These are phyloP conservation scores for Dysdera silvatica DNA, from an alignment of 1,140 invertebrate species.

Conservation along the genomic window DNA sequence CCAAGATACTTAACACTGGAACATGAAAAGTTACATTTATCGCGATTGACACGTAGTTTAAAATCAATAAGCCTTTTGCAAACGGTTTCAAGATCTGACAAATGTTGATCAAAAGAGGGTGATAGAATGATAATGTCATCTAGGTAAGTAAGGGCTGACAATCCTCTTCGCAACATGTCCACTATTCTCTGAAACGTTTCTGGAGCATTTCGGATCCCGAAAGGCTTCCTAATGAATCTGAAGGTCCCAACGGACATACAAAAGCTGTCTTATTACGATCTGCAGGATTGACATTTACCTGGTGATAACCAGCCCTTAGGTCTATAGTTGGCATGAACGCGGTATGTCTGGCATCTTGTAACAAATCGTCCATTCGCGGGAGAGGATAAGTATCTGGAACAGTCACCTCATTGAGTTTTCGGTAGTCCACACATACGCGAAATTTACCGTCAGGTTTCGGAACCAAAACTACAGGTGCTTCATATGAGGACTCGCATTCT, in stretches of 20 bases:
- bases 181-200: conserved; percentile 41
- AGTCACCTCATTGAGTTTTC: background rate
- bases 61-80: conserved; percentile 1
- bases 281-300: conserved; percentile 32
- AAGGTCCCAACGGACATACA: conserved; percentile 35
- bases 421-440: conserved; percentile 12
- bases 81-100: background rate
- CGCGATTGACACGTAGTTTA: background rate
- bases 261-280: conserved; percentile 44
- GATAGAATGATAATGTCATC: conserved; percentile 19
- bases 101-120: conserved; percentile 11
- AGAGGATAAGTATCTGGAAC: background rate
- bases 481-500: conserved; percentile 7
- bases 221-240: conserved; percentile 40
- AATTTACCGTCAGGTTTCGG: conserved; percentile 33
- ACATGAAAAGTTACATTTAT: conserved; percentile 8
- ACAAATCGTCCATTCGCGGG: conserved; percentile 10
- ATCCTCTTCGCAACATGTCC: conserved; percentile 32
- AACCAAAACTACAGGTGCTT: conserved; percentile 30
- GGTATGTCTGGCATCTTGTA: conserved; percentile 1
- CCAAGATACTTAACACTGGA: background rate
- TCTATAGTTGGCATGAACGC: background rate
- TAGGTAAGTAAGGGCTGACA: background rate
- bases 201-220: conserved; percentile 42
- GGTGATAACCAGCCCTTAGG: background rate